Percentiles rank a stretch among this genome's conserved stretches.
phyloP scores from a whole-genome alignment of 2,888 invertebrate genomes.

The Hirtodrosophila alboralis region DNA sequence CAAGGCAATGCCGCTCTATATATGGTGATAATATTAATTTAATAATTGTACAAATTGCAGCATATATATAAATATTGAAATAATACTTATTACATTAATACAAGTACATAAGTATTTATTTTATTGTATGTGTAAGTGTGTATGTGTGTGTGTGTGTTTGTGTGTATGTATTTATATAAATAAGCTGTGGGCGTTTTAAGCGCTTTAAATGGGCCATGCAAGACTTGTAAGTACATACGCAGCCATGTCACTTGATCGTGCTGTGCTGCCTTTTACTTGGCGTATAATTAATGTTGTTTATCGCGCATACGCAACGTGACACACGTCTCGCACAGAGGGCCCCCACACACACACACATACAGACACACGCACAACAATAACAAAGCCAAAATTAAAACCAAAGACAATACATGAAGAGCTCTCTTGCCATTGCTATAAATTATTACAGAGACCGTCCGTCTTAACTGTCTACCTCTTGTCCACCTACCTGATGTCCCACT shows the following conservation, averaged over 20 bases:
- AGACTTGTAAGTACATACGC: slow-evolving; percentile 27
- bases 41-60: slow-evolving; percentile 40
- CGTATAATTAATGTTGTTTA: slow-evolving; percentile 66
- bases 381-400: slow-evolving; percentile 16
- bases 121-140: slow-evolving; percentile 10
- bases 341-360: slow-evolving; percentile 6
- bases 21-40: slow-evolving; percentile 36
- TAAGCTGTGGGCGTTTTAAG: slow-evolving; percentile 40
- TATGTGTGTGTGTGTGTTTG: background rate
- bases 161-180: background rate
- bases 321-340: slow-evolving; percentile 40
- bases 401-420: slow-evolving; percentile 59
- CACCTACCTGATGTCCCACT: slow-evolving; percentile 63
- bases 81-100: slow-evolving; percentile 27
- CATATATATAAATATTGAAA: slow-evolving; percentile 16
- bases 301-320: slow-evolving; percentile 66
- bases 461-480: slow-evolving; percentile 60
- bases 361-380: slow-evolving; percentile 22
- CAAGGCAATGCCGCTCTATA: slow-evolving; percentile 18
- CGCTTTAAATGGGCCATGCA: slow-evolving; percentile 55
- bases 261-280: slow-evolving; percentile 59
- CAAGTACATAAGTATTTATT: background rate
- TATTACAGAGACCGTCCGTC: slow-evolving; percentile 49
- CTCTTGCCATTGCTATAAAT: slow-evolving; percentile 52
- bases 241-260: slow-evolving; percentile 60